These are phyloP conservation scores for Onychorhynchus coronatus DNA, from an alignment of 2,113 vertebrate species.

Conservation along the genomic window DNA sequence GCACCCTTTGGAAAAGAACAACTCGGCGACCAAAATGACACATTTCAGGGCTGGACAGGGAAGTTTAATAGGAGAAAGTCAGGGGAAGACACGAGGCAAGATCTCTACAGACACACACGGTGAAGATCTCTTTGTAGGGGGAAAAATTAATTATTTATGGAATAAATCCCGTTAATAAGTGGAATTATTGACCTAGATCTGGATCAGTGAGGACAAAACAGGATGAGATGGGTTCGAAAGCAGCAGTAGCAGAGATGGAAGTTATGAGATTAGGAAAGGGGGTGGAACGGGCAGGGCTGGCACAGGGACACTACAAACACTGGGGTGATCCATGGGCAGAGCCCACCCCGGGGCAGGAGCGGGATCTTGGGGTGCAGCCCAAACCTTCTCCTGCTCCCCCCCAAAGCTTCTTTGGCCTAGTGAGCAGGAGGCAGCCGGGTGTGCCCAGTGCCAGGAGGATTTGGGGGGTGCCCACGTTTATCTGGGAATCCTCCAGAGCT, in stretches of 20 bases:
- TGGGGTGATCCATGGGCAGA: accelerated
- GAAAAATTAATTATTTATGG: background rate
- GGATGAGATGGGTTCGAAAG: background rate
- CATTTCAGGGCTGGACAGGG: background rate
- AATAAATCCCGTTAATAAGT: background rate
- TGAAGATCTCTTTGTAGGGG: background rate
- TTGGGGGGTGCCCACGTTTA: background rate
- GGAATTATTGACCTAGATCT: background rate
- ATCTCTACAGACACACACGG: background rate
- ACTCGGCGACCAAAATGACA: background rate
- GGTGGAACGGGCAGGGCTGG: background rate
- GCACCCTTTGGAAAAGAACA: background rate
- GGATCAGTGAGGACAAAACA: background rate
- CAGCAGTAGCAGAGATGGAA: background rate
- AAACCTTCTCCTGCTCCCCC: background rate
- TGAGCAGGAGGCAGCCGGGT: accelerated
- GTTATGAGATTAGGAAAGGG: background rate
- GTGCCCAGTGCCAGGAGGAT: accelerated
- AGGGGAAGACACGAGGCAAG: background rate
- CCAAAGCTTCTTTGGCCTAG: background rate
- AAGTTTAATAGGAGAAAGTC: background rate
- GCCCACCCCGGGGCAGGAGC: accelerated
- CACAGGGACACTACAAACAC: background rate
- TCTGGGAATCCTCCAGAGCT: background rate
- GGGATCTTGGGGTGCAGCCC: background rate